These are phyloP conservation scores for Scolopax mira DNA, from an alignment of 2,113 vertebrate species.

Conservation along the genomic window DNA sequence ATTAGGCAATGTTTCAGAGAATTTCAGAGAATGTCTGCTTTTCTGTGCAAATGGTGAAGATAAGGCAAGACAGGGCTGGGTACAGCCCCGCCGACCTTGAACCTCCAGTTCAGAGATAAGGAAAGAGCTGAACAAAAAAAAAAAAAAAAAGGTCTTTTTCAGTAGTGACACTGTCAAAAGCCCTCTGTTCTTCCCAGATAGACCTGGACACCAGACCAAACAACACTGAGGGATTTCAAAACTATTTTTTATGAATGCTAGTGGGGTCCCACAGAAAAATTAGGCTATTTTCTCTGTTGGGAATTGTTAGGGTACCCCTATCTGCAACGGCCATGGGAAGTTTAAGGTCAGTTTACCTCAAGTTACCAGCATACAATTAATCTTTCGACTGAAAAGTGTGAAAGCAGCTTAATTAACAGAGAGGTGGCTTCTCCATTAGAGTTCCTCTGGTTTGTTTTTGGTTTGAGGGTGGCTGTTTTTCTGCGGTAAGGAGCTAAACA, in stretches of 20 bases:
- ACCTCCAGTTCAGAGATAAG: neutral
- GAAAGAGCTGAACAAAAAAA: neutral
- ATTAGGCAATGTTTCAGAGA: neutral
- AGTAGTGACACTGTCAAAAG: neutral
- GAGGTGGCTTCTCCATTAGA: too few species aligned
- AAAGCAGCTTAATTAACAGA: neutral
- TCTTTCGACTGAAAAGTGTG: neutral
- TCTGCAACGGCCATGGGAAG: neutral
- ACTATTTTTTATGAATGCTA: neutral
- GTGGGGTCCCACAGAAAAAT: neutral
- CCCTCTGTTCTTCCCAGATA: neutral
- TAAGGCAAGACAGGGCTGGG: neutral
- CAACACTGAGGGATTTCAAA: neutral
- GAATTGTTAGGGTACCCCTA: rapidly evolving
- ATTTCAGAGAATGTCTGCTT: neutral
- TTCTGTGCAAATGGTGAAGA: neutral
- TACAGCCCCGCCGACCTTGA: neutral
- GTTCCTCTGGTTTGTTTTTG: too few species aligned
- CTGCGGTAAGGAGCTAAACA: rapidly evolving
- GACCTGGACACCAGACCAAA: neutral
- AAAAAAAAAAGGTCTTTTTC: neutral
- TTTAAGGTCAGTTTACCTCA: neutral
- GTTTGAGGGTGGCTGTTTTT: neutral
- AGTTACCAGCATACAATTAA: neutral
- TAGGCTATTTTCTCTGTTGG: neutral